These are phyloP conservation scores for Epinotia brunnichana DNA, from an alignment of 2,888 invertebrate species.

Conservation along the genomic window DNA sequence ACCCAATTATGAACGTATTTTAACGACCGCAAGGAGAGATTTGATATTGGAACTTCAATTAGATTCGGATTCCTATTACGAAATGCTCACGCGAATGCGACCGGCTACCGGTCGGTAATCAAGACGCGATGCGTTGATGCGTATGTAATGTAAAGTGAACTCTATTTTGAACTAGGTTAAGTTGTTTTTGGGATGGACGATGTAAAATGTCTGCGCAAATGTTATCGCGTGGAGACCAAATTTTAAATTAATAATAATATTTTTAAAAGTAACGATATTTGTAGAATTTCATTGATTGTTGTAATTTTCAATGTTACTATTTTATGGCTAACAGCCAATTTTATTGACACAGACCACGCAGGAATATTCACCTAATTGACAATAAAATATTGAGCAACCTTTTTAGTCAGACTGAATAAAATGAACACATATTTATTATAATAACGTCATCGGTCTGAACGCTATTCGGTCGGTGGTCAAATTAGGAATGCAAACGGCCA, in stretches of 20 bases:
- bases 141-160: neutral
- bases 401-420: neutral
- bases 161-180: neutral
- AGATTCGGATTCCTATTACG: constrained; percentile 12
- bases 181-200: neutral
- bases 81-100: constrained; percentile 11
- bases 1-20: neutral
- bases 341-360: neutral
- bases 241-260: neutral
- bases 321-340: neutral
- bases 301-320: no score
- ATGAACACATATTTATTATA: neutral
- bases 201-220: neutral
- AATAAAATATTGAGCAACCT: no score
- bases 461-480: constrained; percentile 18
- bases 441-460: neutral
- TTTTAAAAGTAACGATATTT: neutral
- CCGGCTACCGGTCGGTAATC: neutral
- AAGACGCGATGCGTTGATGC: neutral
- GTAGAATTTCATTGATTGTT: neutral
- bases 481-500: constrained; percentile 34
- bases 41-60: constrained; percentile 27
- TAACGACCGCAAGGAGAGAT: constrained; percentile 3
- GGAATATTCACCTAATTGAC: no score
- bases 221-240: neutral